Conservation (phyloP, 2,888 invertebrate species). For the Drosophila hamatofila region DNA sequence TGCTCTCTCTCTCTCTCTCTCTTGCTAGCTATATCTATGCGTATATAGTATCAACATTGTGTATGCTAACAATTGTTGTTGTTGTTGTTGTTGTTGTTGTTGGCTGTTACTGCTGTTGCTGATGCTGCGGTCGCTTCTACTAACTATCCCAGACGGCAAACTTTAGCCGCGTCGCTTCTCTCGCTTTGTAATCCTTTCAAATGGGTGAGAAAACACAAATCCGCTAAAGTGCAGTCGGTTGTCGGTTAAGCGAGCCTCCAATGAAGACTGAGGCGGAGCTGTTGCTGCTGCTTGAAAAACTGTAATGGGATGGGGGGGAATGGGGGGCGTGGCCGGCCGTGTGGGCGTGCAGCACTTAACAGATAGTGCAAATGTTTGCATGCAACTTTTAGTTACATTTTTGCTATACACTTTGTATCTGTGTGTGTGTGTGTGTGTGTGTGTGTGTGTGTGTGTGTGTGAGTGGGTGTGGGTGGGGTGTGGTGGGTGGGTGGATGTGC, state of each 20-base stretch:
- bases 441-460: neutral
- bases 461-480: neutral
- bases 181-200: conserved; percentile 75
- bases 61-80: conserved; percentile 31
- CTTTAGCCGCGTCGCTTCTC: conserved; percentile 54
- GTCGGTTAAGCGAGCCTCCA: conserved; percentile 52
- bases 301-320: neutral
- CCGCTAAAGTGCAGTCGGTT: conserved; percentile 77
- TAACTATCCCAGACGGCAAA: conserved; percentile 45
- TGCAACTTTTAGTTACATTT: conserved; percentile 73
- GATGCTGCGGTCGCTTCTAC: conserved; percentile 37
- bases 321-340: conserved; percentile 13
- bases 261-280: conserved; percentile 16
- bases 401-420: conserved; percentile 19
- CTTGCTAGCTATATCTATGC: neutral
- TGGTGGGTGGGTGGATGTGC: neutral
- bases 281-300: conserved; percentile 7
- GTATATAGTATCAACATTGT: conserved; percentile 6
- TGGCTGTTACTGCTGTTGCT: conserved; percentile 9
- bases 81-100: neutral
- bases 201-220: conserved; percentile 80
- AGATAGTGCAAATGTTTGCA: conserved; percentile 74
- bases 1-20: neutral
- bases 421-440: neutral
- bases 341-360: conserved; percentile 65